Evolutionary conservation across 2,797 vertebrate species (phyloP).

Genomic region (Rhinoraja longicauda): DNA sequence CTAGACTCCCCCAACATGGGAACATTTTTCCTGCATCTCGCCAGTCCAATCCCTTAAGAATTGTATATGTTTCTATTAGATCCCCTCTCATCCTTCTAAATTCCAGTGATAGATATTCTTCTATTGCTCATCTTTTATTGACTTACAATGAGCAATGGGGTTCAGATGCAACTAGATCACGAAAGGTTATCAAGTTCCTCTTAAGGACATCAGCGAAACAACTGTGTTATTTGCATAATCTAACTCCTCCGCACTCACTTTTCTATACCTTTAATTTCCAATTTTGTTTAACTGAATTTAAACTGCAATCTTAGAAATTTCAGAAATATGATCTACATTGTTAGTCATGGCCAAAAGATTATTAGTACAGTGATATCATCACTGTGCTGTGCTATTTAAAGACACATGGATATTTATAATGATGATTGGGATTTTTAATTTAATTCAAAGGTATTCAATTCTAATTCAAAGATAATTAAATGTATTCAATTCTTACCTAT

Average conservation of each 20-base stretch:
- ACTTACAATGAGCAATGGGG: neutral
- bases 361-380: neutral
- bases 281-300: neutral
- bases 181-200: neutral
- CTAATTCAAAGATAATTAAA: neutral
- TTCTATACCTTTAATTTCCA: neutral
- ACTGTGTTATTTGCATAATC: neutral
- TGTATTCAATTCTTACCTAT: neutral
- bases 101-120: neutral
- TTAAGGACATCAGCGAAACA: neutral
- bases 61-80: no score
- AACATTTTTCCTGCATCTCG: no score
- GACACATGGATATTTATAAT: neutral
- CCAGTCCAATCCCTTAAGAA: no score
- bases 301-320: neutral
- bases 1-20: no score
- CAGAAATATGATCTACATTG: neutral
- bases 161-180: no score
- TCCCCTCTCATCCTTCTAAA: no score
- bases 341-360: neutral
- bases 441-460: neutral
- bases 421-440: neutral
- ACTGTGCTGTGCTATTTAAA: neutral
- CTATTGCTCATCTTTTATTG: neutral
- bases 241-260: neutral